These are phyloP conservation scores for Standfussiana lucernea DNA, from an alignment of 2,888 invertebrate species.

Conservation along the genomic window DNA sequence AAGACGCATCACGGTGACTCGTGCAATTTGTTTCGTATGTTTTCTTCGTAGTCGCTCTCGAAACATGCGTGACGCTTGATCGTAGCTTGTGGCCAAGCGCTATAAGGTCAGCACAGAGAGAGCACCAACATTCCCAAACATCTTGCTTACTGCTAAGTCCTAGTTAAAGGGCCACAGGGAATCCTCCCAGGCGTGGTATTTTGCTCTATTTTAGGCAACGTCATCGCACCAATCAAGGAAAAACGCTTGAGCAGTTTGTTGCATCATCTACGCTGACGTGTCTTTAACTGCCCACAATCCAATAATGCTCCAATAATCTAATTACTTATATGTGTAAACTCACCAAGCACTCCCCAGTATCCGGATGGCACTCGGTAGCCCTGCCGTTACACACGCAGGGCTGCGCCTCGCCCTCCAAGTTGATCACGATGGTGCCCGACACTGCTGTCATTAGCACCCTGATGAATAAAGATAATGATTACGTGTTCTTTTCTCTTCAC, in stretches of 20 bases:
- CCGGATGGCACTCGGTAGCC: slow-evolving; percentile 94
- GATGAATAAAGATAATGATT: background rate
- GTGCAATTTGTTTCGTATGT: too few species aligned
- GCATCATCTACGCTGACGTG: background rate
- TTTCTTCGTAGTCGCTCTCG: background rate
- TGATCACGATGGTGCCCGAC: slow-evolving; percentile 94
- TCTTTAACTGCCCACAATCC: too few species aligned
- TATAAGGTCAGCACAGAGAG: too few species aligned
- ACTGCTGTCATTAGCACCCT: slow-evolving; percentile 82
- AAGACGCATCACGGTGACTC: too few species aligned
- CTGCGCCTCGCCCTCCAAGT: slow-evolving; percentile 94
- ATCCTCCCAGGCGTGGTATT: too few species aligned
- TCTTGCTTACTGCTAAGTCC: too few species aligned
- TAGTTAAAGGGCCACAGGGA: too few species aligned
- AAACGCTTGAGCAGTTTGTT: background rate
- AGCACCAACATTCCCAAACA: too few species aligned
- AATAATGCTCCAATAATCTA: too few species aligned
- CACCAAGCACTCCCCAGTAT: slow-evolving; percentile 96
- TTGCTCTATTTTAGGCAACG: background rate
- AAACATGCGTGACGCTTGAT: background rate
- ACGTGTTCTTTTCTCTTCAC: background rate
- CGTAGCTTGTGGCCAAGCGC: background rate
- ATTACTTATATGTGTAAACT: slow-evolving; percentile 71
- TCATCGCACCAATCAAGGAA: background rate
- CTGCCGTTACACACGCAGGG: slow-evolving; percentile 96